Evolutionary conservation across 1,140 invertebrate species (phyloP), one percentile per base, ranked within the genome.

Genomic region (Oncopodura yosiiana): DNA sequence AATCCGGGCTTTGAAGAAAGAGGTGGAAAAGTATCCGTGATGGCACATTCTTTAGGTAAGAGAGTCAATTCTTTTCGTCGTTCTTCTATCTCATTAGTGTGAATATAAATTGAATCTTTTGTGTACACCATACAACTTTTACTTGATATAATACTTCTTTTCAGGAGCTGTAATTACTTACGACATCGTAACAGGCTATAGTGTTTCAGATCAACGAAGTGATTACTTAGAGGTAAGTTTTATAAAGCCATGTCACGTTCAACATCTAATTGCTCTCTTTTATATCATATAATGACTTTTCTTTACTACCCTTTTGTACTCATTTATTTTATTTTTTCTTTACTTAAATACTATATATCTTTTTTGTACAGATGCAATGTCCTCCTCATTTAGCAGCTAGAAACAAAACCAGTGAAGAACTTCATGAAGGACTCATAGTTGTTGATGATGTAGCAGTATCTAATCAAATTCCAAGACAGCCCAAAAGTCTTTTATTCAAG

Each of bases 161-260:
- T n/a, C n/a, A n/a, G n/a, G 84, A 48, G 82, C 80, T 70, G 84
- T 87, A 26, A 86, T 87, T 57, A 77, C 80, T 0, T 87, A 86
- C 68, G 84, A 87, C 65, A 84, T 87, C 60, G 74, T 87, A 27
- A 86, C 81, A 27, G 80, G 81, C 21, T 49, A 51, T 19, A n/a
- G n/a, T n/a, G 49, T 44, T 51, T 34, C 26, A 43, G 24, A 42
- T 8, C 19, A 24, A 8, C 9, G 27, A 11, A 24, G 37, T 26
- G 37, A 41, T 18, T 51, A 27, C 14, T 29, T 38, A 12, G 39
- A 53, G 41, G 50, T 53, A 44, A 2, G 30, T 21, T 21, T 23
- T 14, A 38, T n/a, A 9, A n/a, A 34, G n/a, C n/a, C 9, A n/a
- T 11, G 32, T n/a, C 32, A 9, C 32, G 9, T 9, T n/a, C 9